A percentile compares a stretch with the other conserved stretches of the same genome.
Evolutionary conservation across 2,113 vertebrate genomes (phyloP).

Genomic region (Corvus cornix): DNA sequence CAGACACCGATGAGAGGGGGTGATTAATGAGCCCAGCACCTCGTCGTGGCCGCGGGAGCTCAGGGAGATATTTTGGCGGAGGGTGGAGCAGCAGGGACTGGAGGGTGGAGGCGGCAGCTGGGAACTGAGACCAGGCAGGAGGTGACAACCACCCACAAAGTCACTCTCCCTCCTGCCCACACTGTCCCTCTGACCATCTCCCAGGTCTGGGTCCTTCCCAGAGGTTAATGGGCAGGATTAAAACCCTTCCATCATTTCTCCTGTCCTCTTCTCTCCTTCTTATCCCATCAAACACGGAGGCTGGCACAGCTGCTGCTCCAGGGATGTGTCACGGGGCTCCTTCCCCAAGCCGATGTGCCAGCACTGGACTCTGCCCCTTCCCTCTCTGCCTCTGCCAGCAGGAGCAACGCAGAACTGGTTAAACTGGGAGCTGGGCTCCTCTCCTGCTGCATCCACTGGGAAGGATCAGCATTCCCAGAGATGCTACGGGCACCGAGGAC

Average conservation of each 20-base stretch:
- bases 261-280: not conserved
- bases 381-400: not conserved
- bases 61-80: not conserved
- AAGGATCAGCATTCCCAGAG: not conserved
- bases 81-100: not conserved
- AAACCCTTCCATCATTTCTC: not conserved
- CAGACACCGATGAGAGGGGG: not conserved
- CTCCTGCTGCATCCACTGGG: not conserved
- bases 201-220: not conserved
- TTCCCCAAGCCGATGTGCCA: not conserved
- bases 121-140: not conserved
- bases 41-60: not conserved
- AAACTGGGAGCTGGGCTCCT: not conserved
- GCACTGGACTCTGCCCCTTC: not conserved
- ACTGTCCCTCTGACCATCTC: not conserved
- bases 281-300: not conserved
- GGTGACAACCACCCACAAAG: rapidly evolving
- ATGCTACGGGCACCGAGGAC: not conserved
- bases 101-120: not conserved
- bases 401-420: not conserved
- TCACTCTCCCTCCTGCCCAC: not conserved
- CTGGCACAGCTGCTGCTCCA: not conserved
- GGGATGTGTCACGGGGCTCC: not conserved
- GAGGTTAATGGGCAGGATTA: not conserved
- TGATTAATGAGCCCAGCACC: conserved; percentile 40